Base-by-base conservation (phyloP, 2,888 invertebrate species). In the Orchesellides sinensis region DNA sequence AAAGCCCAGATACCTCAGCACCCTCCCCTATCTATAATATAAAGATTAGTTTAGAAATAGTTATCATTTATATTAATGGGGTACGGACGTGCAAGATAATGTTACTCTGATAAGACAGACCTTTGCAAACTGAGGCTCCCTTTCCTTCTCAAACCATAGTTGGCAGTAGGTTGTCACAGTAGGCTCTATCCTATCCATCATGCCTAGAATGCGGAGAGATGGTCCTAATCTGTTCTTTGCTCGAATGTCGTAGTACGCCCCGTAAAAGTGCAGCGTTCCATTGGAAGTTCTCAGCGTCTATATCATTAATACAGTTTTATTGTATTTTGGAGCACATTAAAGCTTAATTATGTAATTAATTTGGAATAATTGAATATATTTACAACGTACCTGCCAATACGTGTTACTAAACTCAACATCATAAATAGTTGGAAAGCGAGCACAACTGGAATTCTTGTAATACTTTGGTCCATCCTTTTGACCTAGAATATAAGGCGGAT, bases 361-460 rank as follows among this genome's bases (percentile, higher is more conserved):
- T 2, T 14, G 40, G n/a, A 40, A 40, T 2, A 40, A 40, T 14
- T 32, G 32, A 32, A n/a, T n/a, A 2, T 40, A 40, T 2, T 5
- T 1, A 1, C 10, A 40, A 14, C 69, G 69, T 29, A 88, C 88
- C 91, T 97, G 97, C 97, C 97, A 97, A 90, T 97, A 97, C 73
- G 96, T 93, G 90, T 97, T 97, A 91, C 96, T 96, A 91, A 96
- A 97, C 90, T 97, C 96, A 85, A 97, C 91, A 89, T 97, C 97
- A 90, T 95, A 96, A 87, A 97, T 94, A 81, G 94, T 95, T 0
- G 97, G 97, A 90, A 96, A 96, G 87, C 94, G 93, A 80, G 96
- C 95, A 91, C 96, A 96, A 82, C 93, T 93, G 88, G 93, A 93
- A 90, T 94, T 94, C 89, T 92, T 92, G 91, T 92, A 90, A 84